Conservation (phyloP, 1,140 invertebrate species). For the Gyrodactylus bullatarudis region DNA sequence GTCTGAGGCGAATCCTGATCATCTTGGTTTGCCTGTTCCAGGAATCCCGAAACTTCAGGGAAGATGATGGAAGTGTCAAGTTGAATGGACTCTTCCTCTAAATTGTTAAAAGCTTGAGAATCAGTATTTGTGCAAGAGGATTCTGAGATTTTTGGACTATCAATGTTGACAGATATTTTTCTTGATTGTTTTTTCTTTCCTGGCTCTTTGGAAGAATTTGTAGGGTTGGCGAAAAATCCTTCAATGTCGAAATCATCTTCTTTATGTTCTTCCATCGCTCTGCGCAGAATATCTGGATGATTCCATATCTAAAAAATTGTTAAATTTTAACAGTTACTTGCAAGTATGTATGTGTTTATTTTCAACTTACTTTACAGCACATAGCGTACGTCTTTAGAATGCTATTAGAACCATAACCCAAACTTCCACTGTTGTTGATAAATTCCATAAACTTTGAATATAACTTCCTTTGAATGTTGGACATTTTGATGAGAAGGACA, state of each 20-base stretch:
- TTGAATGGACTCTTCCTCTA: too few species aligned
- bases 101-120: too few species aligned
- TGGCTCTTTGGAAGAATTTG: slow-evolving; percentile 9
- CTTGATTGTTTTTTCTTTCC: slow-evolving; percentile 2
- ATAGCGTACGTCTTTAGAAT: slow-evolving; percentile 86
- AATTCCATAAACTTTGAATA: slow-evolving; percentile 17
- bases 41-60: too few species aligned
- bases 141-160: too few species aligned
- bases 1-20: too few species aligned
- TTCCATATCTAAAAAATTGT: slow-evolving; percentile 89
- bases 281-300: slow-evolving; percentile 76
- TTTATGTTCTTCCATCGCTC: slow-evolving; percentile 43
- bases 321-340: not conserved
- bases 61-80: too few species aligned
- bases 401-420: slow-evolving; percentile 39
- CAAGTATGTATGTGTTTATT: not conserved
- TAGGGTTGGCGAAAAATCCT: slow-evolving; percentile 3
- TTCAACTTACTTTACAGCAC: slow-evolving; percentile 45
- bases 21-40: too few species aligned
- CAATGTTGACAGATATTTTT: too few species aligned
- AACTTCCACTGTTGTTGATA: slow-evolving; percentile 10
- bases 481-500: slow-evolving; percentile 48
- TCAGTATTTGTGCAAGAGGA: too few species aligned
- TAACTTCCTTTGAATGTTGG: slow-evolving; percentile 45
- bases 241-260: slow-evolving; percentile 56